Evolutionary conservation across 2,113 vertebrate genomes (phyloP), one percentile per base, ranked within the genome.

Genomic region (Carassius auratus): DNA sequence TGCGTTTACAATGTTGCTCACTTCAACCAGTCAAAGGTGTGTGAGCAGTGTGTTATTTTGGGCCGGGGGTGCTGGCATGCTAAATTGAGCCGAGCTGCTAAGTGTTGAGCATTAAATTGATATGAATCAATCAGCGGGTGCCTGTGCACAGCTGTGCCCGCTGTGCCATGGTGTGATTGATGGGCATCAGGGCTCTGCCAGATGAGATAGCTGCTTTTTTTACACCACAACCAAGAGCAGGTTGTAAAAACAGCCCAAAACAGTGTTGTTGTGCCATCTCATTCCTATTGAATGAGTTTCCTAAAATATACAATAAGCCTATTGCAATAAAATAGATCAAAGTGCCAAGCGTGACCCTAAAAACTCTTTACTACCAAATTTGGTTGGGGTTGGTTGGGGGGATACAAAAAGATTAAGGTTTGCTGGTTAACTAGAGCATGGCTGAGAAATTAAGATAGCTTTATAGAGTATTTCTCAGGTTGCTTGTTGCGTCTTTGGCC

Each of bases 41-140:
- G 55, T 62, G 82, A 77, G 52, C 52, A 59, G 17, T 23, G 78
- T 78, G 81, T 68, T 86, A 84, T 89, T 84, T 84, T 69, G 76
- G 81, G 77, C 81, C 23, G 36, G 45, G 71, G 83, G 62, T 64
- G 84, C 80, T 74, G 38, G 82, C 76, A 87, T 89, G 81, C 64
- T 87, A 92, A 91, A 93, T 92, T 90, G 90, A 90, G 91, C 90
- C 88, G 91, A 93, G 92, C 90, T 91, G 91, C 91, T 92, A 93
- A 94, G 92, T 92, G 91, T 76, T 84, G 87, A 90, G 91, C 71
- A 85, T 92, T 92, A 93, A 94, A 92, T 88, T 91, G 92, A 91
- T 92, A 90, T 85, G 88, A 94, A 93, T 94, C 93, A 90, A 93
- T 93, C 92, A 93, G 90, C 89, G 82, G 90, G 90, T 89, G 90